Base-by-base conservation (phyloP, 2,888 invertebrate genomes). In the Meta bourneti region DNA sequence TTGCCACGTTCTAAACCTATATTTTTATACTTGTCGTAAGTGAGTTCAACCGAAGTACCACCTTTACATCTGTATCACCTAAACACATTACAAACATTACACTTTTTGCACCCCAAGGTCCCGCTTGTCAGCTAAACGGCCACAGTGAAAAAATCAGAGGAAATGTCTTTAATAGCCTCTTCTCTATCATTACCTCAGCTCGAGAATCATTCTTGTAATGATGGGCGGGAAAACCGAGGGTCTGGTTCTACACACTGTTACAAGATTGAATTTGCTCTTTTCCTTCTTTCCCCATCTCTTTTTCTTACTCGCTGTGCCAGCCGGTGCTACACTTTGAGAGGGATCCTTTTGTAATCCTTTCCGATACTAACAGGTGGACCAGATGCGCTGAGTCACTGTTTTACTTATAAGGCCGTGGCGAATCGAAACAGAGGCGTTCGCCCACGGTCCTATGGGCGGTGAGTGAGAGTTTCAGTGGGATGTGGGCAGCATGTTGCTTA, bases 371-470 rank as follows among this genome's bases (percentile, higher is more conserved):
- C 78, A 52, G 19, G 52, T 78, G 51, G 61, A 52, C 19, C 0
- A 52, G 19, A 19, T 51, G 7, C 16, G 49, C 78, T 78, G 51
- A 52, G n/a, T 52, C n/a, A 78, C 13, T 75, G 78, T n/a, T 52
- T 78, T 78, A 78, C 78, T 78, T 78, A 78, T 52, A 78, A 52
- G 78, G 78, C 51, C n/a, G 78, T n/a, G 52, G n/a, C 20, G n/a
- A 52, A 78, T 49, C 52, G 52, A 11, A 78, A 51, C 78, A n/a
- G 78, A 78, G 78, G 78, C 78, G 78, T 78, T 52, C 78, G 78
- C 78, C 78, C 78, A 78, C 78, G 20, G 48, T 48, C 4, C 48
- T 34, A 34, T 7, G 75, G 75, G 75, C 49, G 75, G 75, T 9
- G 75, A 9, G 13, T 34, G 34, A 34, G 34, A 4, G 34, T 48